Evolutionary conservation across 2,888 invertebrate species (phyloP).

Genomic region (Pachliopta kotzebuea): DNA sequence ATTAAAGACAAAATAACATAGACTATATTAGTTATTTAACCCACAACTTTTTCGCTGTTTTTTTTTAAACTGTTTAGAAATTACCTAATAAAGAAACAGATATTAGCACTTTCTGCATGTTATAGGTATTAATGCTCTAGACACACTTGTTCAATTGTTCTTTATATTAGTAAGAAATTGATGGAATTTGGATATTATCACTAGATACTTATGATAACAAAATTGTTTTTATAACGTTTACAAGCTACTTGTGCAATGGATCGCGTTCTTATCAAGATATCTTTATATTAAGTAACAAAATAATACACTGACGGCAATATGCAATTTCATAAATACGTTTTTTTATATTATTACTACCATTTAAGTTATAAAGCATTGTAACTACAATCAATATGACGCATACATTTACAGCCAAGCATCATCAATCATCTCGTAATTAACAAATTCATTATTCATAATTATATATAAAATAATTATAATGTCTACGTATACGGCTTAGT

Average conservation of each 20-base stretch:
- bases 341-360: background rate
- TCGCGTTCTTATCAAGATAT: conserved; percentile 6
- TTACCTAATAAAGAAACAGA: conserved; percentile 50
- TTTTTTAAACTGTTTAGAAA: too few species aligned
- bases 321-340: too few species aligned
- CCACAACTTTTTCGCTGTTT: too few species aligned
- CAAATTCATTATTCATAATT: too few species aligned
- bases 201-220: conserved; percentile 9
- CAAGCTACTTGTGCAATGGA: conserved; percentile 14
- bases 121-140: background rate
- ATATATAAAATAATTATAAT: too few species aligned
- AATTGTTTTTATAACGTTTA: conserved; percentile 16
- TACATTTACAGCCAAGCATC: too few species aligned
- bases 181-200: conserved; percentile 6
- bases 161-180: conserved; percentile 16
- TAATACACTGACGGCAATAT: background rate
- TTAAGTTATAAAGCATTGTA: background rate
- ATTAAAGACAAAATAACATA: too few species aligned
- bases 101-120: conserved; percentile 42
- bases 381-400: background rate
- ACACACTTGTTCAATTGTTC: conserved; percentile 20
- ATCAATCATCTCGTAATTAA: too few species aligned
- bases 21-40: too few species aligned
- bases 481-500: too few species aligned
- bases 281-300: background rate